Evolutionary conservation across 2,888 invertebrate genomes (phyloP).

Genomic region (Glyphotaelius pellucidus): DNA sequence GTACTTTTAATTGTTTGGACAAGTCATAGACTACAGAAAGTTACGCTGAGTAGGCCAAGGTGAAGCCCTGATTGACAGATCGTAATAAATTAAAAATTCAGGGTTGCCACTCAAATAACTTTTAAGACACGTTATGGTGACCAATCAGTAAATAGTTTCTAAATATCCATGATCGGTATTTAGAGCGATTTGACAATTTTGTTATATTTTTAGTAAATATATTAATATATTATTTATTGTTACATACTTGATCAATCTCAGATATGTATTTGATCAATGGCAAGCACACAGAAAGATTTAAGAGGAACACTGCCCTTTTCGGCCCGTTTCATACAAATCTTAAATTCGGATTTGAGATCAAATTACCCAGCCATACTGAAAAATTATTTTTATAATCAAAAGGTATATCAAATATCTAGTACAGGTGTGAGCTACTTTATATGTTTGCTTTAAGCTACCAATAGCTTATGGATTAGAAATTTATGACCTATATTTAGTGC

Average conservation of each 20-base stretch:
- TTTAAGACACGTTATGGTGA: background rate
- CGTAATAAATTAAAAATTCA: background rate
- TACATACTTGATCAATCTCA: background rate
- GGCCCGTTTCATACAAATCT: no score
- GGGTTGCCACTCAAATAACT: background rate
- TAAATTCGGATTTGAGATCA: no score
- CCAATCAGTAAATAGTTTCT: background rate
- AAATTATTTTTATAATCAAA: no score
- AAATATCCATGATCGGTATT: background rate
- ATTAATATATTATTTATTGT: background rate
- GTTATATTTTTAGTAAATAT: background rate
- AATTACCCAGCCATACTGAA: no score
- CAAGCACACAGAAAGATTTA: no score
- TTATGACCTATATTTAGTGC: no score
- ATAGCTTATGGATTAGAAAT: no score
- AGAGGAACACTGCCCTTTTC: no score
- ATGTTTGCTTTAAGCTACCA: no score
- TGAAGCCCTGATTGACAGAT: constrained; percentile 43
- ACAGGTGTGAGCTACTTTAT: no score
- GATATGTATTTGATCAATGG: background rate
- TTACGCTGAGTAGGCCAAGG: constrained; percentile 2
- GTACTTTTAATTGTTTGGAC: background rate
- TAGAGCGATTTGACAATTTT: background rate
- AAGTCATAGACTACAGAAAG: constrained; percentile 4
- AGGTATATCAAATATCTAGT: no score